Percentiles rank a stretch among this genome's conserved stretches.
Evolutionary conservation across 1,140 invertebrate genomes (phyloP).

Genomic region (Drosophila biarmipes): DNA sequence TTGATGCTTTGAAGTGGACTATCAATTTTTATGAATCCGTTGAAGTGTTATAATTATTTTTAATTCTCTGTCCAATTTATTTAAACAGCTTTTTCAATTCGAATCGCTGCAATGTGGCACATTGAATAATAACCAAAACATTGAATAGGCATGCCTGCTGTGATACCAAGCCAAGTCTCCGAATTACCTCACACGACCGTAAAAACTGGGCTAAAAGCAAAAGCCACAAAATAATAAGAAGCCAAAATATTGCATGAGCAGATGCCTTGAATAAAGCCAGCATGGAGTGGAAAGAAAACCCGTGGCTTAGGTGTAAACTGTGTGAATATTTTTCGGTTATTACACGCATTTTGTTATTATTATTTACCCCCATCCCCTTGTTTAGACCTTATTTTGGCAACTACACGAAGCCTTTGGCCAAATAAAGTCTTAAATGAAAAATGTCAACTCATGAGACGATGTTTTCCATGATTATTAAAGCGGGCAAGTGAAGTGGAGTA

Average conservation of each 20-base stretch:
- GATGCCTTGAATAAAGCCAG: conserved; percentile 22
- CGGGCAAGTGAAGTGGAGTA: conserved; percentile 37
- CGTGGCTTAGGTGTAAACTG: conserved; percentile 59
- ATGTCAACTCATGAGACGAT: conserved; percentile 71
- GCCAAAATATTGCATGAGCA: conserved; percentile 37
- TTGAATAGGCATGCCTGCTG: conserved; percentile 13
- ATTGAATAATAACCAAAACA: conserved; percentile 22
- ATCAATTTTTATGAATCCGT: not conserved
- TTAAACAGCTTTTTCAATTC: conserved; percentile 16
- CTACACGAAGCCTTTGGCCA: conserved; percentile 60
- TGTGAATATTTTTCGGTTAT: conserved; percentile 79
- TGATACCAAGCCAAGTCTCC: conserved; percentile 19
- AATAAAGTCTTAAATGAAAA: conserved; percentile 71
- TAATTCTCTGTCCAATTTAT: conserved; percentile 5
- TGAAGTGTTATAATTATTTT: conserved; percentile 10
- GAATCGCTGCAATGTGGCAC: conserved; percentile 8
- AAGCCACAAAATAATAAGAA: conserved; percentile 43
- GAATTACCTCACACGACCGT: conserved; percentile 38
- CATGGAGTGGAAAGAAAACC: conserved; percentile 4
- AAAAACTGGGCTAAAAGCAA: conserved; percentile 78
- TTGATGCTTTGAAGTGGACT: conserved; percentile 2
- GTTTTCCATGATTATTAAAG: conserved; percentile 72
- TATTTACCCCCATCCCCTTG: conserved; percentile 3
- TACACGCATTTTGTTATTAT: conserved; percentile 70
- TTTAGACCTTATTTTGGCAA: conserved; percentile 65